Evolutionary conservation across 1,140 invertebrate species (phyloP), one percentile per base, ranked within the genome.

Genomic region (Drepana arcuata): DNA sequence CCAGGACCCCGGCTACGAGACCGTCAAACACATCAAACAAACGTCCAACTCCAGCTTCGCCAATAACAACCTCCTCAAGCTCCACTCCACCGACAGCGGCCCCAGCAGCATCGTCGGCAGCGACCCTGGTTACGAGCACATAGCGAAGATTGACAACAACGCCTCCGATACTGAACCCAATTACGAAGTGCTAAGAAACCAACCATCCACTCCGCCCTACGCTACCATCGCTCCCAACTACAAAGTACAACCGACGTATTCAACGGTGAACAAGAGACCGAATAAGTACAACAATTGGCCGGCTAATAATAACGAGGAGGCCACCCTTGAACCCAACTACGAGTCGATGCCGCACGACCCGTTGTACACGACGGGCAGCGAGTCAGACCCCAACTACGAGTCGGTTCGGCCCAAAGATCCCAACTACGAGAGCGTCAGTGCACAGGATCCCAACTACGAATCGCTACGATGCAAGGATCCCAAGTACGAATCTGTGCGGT

Each of bases 301-400:
- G 15, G 46, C 46, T 0, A 82, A 77, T 26, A 83, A 80, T 26
- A 81, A 84, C 33, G 78, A 83, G 4, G 70, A 77, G 35, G 46
- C 60, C 12, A 50, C 44, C 2, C 15, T 51, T 1, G 83, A 85
- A 51, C 77, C 83, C 43, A 89, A 84, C 83, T 93, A 92, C 48
- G 91, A 92, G 59, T 92, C 90, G 2, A 88, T 92, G 83, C 86
- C 88, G 0, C 87, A 88, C 46, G 84, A 86, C 34, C 85, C 86
- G 0, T 68, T 88, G 1, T 89, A 88, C 47, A 86, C 86, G 2
- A 88, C 87, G 1, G 89, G 88, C 2, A 93, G 90, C 48, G 91
- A 92, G 60, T 87, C 86, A 0, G 89, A 91, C 62, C 89, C 89
- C 1, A 91, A 91, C 53, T 91, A 91, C 42, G 89, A 91, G 53